Conservation (phyloP, 2,888 invertebrate species). For the Germaria angustata region DNA sequence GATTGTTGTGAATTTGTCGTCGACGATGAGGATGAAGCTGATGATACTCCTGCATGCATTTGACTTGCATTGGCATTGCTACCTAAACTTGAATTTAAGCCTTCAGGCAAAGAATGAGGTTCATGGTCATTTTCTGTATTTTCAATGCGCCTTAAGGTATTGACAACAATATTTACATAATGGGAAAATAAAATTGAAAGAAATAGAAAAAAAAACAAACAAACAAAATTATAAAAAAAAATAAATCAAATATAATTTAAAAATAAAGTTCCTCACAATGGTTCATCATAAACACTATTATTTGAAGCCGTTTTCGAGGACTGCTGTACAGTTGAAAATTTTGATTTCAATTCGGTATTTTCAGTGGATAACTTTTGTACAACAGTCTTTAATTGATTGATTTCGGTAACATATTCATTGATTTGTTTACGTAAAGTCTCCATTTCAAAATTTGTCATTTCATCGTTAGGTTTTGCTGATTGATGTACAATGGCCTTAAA, state of each 20-base stretch:
- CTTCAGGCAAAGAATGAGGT: conserved; percentile 78
- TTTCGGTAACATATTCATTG: conserved; percentile 78
- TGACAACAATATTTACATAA: conserved; percentile 17
- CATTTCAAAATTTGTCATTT: conserved; percentile 73
- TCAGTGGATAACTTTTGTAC: conserved; percentile 90
- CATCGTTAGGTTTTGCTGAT: conserved; percentile 70
- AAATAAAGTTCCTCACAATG: conserved; percentile 76
- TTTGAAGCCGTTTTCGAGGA: conserved; percentile 69
- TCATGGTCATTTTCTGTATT: conserved; percentile 77
- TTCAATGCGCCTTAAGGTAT: conserved; percentile 76
- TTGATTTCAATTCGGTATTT: conserved; percentile 87
- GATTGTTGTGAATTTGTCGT: conserved; percentile 79
- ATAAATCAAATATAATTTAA: conserved; percentile 47
- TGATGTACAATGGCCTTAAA: conserved; percentile 74
- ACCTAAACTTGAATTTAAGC: conserved; percentile 53
- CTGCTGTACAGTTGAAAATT: conserved; percentile 73
- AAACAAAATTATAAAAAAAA: conserved; percentile 51
- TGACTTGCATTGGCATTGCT: conserved; percentile 29
- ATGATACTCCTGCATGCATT: conserved; percentile 62
- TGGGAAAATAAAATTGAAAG: conserved; percentile 50
- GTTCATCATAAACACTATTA: conserved; percentile 78
- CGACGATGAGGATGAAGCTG: conserved; percentile 74
- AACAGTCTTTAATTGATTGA: conserved; percentile 81
- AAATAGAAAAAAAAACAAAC: conserved; percentile 49
- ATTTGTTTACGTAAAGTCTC: conserved; percentile 78